phyloP scores from a whole-genome alignment of 2,888 invertebrate species.

The Eudasyphora cyanicolor region DNA sequence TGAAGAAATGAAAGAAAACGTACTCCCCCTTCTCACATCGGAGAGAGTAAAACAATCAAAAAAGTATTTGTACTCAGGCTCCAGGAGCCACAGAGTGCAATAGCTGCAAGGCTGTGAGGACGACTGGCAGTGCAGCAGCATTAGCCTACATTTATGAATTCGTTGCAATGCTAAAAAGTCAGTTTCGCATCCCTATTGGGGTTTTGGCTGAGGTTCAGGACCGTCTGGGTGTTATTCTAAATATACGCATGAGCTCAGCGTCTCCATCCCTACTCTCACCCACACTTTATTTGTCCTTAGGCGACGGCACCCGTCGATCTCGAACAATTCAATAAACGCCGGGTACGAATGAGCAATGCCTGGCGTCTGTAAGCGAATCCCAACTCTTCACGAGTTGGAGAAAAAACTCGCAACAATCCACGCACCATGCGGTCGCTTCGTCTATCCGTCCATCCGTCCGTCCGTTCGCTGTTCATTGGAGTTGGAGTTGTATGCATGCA shows the following conservation, averaged over 20 bases:
- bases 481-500: constrained; percentile 43
- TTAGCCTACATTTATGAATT: constrained; percentile 54
- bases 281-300: neutral
- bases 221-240: neutral
- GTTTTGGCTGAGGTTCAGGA: neutral
- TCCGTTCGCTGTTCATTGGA: neutral
- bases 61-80: neutral
- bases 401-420: neutral
- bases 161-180: constrained; percentile 1
- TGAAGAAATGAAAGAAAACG: neutral
- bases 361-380: neutral
- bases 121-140: constrained; percentile 35
- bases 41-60: constrained; percentile 3
- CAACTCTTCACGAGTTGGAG: neutral
- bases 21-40: neutral
- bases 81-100: neutral
- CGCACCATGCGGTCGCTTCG: constrained; percentile 26
- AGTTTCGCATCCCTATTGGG: neutral
- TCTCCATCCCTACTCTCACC: neutral
- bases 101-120: neutral
- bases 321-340: constrained; percentile 59
- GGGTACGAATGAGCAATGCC: constrained; percentile 33
- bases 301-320: constrained; percentile 35
- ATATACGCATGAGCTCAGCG: neutral
- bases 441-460: neutral